These are phyloP conservation scores for Reticulitermes speratus DNA, from an alignment of 1,140 invertebrate genomes.

Conservation along the genomic window DNA sequence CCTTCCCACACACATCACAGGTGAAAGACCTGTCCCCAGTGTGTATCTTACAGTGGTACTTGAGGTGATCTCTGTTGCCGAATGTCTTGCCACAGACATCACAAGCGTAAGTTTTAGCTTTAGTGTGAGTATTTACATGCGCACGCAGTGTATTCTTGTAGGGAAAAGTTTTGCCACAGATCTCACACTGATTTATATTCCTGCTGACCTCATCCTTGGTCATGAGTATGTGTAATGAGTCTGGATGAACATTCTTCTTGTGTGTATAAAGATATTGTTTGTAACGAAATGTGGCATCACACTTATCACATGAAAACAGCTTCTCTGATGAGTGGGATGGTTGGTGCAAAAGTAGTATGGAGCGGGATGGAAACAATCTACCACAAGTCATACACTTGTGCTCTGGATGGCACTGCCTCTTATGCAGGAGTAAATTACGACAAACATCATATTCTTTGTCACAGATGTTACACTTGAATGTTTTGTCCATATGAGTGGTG, in stretches of 20 bases:
- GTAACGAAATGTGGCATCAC: slow-evolving; percentile 57
- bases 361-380: slow-evolving; percentile 42
- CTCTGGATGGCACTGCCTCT: neutral
- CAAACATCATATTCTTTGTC: neutral
- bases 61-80: slow-evolving; percentile 67
- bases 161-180: slow-evolving; percentile 51
- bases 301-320: slow-evolving; percentile 45
- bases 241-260: slow-evolving; percentile 38
- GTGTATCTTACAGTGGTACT: slow-evolving; percentile 66
- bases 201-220: neutral
- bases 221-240: slow-evolving; percentile 23
- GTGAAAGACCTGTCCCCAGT: slow-evolving; percentile 72
- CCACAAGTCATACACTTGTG: slow-evolving; percentile 43
- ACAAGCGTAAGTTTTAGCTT: slow-evolving; percentile 44
- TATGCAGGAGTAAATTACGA: neutral
- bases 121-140: slow-evolving; percentile 50
- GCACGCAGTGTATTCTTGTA: slow-evolving; percentile 33
- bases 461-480: neutral
- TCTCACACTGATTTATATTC: slow-evolving; percentile 49
- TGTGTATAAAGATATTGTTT: slow-evolving; percentile 51
- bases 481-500: slow-evolving; percentile 34
- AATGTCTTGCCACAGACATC: slow-evolving; percentile 43
- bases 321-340: slow-evolving; percentile 29
- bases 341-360: slow-evolving; percentile 50
- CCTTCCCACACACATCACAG: slow-evolving; percentile 58